phyloP scores from a whole-genome alignment of 2,888 invertebrate species.

The Drosophila meridionalis region DNA sequence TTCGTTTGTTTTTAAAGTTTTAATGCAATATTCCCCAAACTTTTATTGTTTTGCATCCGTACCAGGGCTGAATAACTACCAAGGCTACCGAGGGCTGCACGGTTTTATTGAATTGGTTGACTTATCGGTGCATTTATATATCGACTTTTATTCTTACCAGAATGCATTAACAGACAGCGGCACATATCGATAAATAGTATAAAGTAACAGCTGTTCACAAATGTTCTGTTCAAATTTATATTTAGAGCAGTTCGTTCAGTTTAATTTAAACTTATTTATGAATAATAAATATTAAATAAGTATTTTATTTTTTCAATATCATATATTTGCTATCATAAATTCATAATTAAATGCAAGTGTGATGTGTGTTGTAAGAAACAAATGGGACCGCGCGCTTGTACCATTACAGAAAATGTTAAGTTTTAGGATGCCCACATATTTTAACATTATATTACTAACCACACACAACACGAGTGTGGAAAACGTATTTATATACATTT shows the following conservation, averaged over 20 bases:
- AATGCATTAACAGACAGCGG: background rate
- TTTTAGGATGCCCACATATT: conserved; percentile 1
- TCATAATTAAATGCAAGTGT: background rate
- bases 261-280: background rate
- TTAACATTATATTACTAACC: conserved; percentile 21
- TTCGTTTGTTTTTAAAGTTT: conserved; percentile 21
- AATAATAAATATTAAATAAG: background rate
- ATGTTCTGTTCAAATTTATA: background rate
- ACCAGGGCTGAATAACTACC: conserved; percentile 47
- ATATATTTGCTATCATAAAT: background rate
- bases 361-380: accelerated
- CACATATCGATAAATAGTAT: background rate
- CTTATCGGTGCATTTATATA: background rate
- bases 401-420: conserved; percentile 6
- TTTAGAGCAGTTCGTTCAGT: background rate
- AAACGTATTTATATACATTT: conserved; percentile 15
- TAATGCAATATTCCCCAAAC: conserved; percentile 26
- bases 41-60: conserved; percentile 58
- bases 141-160: background rate
- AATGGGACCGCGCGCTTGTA: background rate
- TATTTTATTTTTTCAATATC: no score
- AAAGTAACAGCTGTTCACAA: background rate
- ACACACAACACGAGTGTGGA: conserved; percentile 9
- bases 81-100: conserved; percentile 41
- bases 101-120: background rate